A percentile compares a stretch with the other conserved stretches of the same genome.
Evolutionary conservation across 2,113 vertebrate species (phyloP).

Genomic region (Acanthisitta chloris): DNA sequence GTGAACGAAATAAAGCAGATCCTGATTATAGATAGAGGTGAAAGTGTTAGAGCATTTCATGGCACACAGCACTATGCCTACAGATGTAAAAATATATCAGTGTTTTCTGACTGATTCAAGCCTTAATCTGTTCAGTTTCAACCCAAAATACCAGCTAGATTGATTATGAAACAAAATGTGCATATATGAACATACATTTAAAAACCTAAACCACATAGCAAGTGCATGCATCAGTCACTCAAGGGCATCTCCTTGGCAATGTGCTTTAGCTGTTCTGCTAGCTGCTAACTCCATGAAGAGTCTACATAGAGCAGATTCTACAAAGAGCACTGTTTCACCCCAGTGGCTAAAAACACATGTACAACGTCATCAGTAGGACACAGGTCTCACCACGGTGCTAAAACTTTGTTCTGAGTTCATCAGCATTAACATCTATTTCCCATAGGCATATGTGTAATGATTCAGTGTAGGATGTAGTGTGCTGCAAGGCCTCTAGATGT

Average conservation of each 20-base stretch:
- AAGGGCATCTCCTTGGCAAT: not conserved
- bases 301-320: not conserved
- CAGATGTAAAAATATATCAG: not conserved
- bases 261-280: not conserved
- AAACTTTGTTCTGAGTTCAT: not conserved
- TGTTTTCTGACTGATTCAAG: not conserved
- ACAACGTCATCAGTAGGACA: not conserved
- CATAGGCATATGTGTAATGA: not conserved
- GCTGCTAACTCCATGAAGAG: not conserved
- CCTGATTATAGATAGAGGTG: not conserved
- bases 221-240: not conserved
- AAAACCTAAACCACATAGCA: not conserved
- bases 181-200: not conserved
- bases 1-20: not conserved
- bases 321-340: not conserved
- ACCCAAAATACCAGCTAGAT: not conserved
- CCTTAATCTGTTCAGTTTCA: not conserved
- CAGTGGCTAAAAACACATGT: not conserved
- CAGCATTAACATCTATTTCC: not conserved
- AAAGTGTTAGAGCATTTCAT: not conserved
- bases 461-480: not conserved
- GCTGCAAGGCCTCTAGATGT: not conserved
- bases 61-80: not conserved
- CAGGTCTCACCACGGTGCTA: accelerated
- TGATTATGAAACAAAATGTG: not conserved